A percentile compares a stretch with the other conserved stretches of the same genome.
Evolutionary conservation across 2,888 invertebrate genomes (phyloP).

Genomic region (Cepaea hortensis): DNA sequence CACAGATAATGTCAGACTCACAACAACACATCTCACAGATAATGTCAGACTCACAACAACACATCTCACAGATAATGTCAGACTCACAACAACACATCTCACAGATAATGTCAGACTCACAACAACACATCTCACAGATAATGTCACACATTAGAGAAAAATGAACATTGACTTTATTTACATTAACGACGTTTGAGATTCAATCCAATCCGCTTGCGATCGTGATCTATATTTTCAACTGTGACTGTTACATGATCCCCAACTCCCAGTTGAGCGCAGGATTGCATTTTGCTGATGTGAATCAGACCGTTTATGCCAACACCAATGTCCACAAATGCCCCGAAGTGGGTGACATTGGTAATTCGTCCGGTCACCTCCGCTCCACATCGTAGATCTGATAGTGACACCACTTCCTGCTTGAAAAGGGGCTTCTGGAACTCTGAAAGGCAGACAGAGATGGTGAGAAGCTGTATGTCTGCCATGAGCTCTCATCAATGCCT

Average conservation of each 20-base stretch:
- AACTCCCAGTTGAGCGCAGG: conserved; percentile 51
- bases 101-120: no score
- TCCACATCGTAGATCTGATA: conserved; percentile 80
- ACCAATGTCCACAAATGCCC: conserved; percentile 88
- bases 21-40: no score
- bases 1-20: no score
- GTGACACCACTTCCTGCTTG: conserved; percentile 83
- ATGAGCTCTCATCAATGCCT: no score
- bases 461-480: not conserved
- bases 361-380: conserved; percentile 82
- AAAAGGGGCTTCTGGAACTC: conserved; percentile 84
- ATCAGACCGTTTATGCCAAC: conserved; percentile 75
- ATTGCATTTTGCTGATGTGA: conserved; percentile 76
- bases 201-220: conserved; percentile 65
- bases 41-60: no score
- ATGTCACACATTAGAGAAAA: not conserved
- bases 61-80: no score
- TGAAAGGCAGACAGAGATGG: conserved; percentile 50
- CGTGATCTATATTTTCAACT: conserved; percentile 62
- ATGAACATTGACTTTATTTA: not conserved
- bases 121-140: not conserved
- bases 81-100: no score
- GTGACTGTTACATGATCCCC: conserved; percentile 70
- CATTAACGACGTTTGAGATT: conserved; percentile 45
- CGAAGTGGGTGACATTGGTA: conserved; percentile 91